A percentile compares a stretch with the other conserved stretches of the same genome.
These are phyloP conservation scores for Tupaia chinensis DNA, from an alignment of 2,113 vertebrate species.

Conservation along the genomic window DNA sequence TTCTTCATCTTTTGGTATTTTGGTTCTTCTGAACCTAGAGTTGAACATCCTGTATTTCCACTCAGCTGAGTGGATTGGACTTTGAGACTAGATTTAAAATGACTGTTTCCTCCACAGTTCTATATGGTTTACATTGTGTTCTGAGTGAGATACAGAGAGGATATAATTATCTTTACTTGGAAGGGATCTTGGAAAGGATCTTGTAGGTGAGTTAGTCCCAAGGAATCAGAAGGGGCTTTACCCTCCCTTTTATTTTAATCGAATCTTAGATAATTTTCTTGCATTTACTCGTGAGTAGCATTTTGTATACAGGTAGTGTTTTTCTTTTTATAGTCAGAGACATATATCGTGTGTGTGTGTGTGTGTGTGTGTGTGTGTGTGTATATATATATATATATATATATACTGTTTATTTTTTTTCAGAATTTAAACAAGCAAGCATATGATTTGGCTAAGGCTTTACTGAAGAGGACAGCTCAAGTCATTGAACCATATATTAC, in stretches of 20 bases:
- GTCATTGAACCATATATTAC: slow-evolving; percentile 99
- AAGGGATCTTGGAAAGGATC: background rate
- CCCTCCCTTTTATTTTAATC: background rate
- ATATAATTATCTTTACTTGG: slow-evolving; percentile 10
- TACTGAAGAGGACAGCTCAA: slow-evolving; percentile 98
- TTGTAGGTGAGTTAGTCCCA: background rate
- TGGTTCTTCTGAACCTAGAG: background rate
- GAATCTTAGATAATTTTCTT: slow-evolving; percentile 15
- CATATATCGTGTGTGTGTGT: background rate
- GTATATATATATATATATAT: background rate
- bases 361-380: no score
- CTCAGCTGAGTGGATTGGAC: background rate
- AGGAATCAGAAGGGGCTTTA: background rate
- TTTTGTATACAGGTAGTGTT: slow-evolving; percentile 45
- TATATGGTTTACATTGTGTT: slow-evolving; percentile 10
- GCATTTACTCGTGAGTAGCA: background rate
- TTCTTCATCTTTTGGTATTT: background rate
- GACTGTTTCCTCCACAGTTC: slow-evolving; percentile 5
- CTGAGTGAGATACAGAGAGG: background rate
- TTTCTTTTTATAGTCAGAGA: slow-evolving; percentile 34
- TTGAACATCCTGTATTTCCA: background rate
- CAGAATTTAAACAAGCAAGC: slow-evolving; percentile 99
- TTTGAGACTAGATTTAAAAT: background rate
- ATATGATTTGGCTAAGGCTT: slow-evolving; percentile 98
- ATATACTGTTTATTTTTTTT: slow-evolving; percentile 61